Evolutionary conservation across 35 echinoderm and acorn worm genomes (phyloP), one percentile per base, ranked within the genome.

Genomic region (Eucidaris tribuloides): DNA sequence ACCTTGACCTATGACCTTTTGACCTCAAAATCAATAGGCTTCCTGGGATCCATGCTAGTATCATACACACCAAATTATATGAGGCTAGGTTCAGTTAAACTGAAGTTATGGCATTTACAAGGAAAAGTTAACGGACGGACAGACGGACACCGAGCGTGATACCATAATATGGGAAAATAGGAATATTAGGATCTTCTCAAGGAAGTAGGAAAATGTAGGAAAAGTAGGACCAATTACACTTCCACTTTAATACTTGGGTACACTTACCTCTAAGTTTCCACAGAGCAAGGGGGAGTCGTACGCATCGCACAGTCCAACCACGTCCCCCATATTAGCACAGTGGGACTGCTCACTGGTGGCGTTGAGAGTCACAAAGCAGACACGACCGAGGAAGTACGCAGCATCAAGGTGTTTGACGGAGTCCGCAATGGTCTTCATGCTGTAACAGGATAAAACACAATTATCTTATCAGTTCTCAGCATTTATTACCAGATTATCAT

Each of bases 251-350:
- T 6, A 34, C 28, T 7, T 64, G 71, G 27, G 40, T 29, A 71
- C 41, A 62, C 68, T 76, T 56, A 97, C 94, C 82, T 97, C 55
- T 18, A 93, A 49, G 45, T 76, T 86, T 49, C 74, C 86, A 41
- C 81, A 92, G 9, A 97, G 56, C 94, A 97, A 86, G 17, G 86
- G 94, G 17, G 90, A 93, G 43, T 97, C 71, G 36, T 88, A 89
- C 0, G 94, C 74, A 86, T 97, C 90, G 83, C 94, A 93, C 25
- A 97, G 77, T 24, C 82, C 82, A 11, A 83, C 68, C 27, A 97
- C 79, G 39, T 89, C 70, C 31, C 40, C 84, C 22, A 93, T 43
- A 58, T 92, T 82, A 19, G 90, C 86, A 39, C 60, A 59, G n/a
- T 93, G 90, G 27, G 85, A 58, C 59, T 65, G 55, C 3, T 91